Evolutionary conservation across 2,888 invertebrate genomes (phyloP), one percentile per base, ranked within the genome.

Genomic region (Fissipunctia ypsillon): DNA sequence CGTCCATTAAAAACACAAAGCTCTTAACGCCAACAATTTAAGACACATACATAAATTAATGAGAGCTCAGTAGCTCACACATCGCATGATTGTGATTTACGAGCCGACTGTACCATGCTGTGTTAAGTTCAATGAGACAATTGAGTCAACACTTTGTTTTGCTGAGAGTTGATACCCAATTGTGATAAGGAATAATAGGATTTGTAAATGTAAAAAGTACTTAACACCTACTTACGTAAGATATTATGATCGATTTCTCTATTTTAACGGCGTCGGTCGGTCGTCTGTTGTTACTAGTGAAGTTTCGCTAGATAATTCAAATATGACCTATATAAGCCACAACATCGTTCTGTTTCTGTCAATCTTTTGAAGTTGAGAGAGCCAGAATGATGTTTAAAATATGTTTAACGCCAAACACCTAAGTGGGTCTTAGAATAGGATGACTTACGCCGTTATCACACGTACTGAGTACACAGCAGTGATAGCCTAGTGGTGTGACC

Each of bases 51-150:
- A 83, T 77, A 69, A 73, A 84, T 81, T 69, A 77, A 76, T 73
- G 76, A 56, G 63, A 41, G 48, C 59, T 57, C 71, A 78, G 52
- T 60, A 41, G 48, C 59, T 57, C 71, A 78, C 78, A 69, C 67
- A 16, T 56, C 60, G 54, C 43, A 50, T 76, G 69, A 86, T 82
- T 75, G 64, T 80, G 73, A 84, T 77, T 76, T 80, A 76, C 68
- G 72, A 56, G 38, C 3, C 35, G 71, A 75, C 66, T 63, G 70
- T 71, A 75, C 71, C 10, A 7, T 9, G 12, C 25, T 52, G 50
- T 65, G 59, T 41, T 64, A 63, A 84, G 68, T 86, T 88, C 83
- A 88, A 87, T 84, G 84, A 88, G 84, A 78, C 88, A 87, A 88
- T 90, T 90, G 88, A 83, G 81, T 73, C 76, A 77, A 85, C 74